Conservation (phyloP, 2,797 vertebrate genomes). For the Sternotherus odoratus region DNA sequence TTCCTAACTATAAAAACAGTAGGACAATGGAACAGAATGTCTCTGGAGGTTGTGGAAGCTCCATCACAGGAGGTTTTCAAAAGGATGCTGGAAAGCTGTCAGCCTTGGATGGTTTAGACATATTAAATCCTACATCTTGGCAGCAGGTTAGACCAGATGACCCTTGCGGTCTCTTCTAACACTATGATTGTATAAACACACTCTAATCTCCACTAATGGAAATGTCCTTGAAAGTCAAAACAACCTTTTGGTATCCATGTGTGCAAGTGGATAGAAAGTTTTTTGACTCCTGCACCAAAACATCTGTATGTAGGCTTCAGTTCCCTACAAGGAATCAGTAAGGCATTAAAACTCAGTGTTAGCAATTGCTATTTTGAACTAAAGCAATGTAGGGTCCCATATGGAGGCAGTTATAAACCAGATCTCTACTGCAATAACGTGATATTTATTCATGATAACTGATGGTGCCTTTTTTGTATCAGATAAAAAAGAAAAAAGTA, state of each 20-base stretch:
- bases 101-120: too few relatives aligned
- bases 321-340: not conserved
- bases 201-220: not conserved
- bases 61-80: too few relatives aligned
- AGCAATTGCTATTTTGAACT: not conserved
- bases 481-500: not conserved
- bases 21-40: too few relatives aligned
- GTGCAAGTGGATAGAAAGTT: not conserved
- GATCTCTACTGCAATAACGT: not conserved
- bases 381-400: not conserved
- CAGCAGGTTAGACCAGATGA: too few relatives aligned
- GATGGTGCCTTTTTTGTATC: not conserved
- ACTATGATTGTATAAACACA: not conserved
- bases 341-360: not conserved
- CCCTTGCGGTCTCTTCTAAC: too few relatives aligned
- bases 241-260: not conserved
- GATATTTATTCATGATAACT: not conserved
- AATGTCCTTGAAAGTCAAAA: not conserved
- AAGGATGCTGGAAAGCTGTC: too few relatives aligned
- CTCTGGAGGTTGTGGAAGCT: too few relatives aligned
- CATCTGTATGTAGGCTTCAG: too few relatives aligned
- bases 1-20: too few relatives aligned
- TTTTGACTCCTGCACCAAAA: not conserved
- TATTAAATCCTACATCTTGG: too few relatives aligned
- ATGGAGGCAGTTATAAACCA: not conserved